phyloP scores from a whole-genome alignment of 2,888 invertebrate species.

The Alloplasta piceator region DNA sequence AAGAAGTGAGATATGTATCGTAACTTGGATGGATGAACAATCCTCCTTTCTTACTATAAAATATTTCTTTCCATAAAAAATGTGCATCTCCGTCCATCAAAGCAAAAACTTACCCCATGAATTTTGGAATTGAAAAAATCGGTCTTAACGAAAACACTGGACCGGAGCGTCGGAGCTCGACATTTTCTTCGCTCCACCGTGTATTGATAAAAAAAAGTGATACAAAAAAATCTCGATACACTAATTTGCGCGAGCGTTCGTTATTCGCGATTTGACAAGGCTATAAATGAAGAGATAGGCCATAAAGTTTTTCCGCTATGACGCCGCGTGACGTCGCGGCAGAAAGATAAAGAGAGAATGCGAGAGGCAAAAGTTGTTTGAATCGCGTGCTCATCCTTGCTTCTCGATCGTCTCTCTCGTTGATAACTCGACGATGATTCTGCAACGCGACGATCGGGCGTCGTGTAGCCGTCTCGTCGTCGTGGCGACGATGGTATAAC shows the following conservation, averaged over 20 bases:
- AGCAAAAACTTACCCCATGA: too few relatives aligned
- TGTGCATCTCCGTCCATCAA: too few relatives aligned
- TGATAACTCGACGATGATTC: slow-evolving; percentile 54
- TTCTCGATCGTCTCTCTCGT: slow-evolving; percentile 38
- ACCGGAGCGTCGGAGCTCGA: too few relatives aligned
- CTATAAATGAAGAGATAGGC: slow-evolving; percentile 44
- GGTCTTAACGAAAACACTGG: too few relatives aligned
- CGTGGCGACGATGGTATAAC: slow-evolving; percentile 40
- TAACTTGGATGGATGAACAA: too few relatives aligned
- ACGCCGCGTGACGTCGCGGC: slow-evolving; percentile 15
- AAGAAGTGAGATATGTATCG: too few relatives aligned
- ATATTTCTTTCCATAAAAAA: too few relatives aligned
- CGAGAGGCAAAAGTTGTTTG: slow-evolving; percentile 29
- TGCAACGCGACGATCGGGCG: slow-evolving; percentile 56
- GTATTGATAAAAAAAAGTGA: too few relatives aligned
- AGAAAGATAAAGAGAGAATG: slow-evolving; percentile 4
- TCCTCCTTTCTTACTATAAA: too few relatives aligned
- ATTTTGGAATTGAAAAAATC: too few relatives aligned
- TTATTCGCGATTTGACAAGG: slow-evolving; percentile 47
- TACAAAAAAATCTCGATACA: background rate
- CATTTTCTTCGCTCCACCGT: too few relatives aligned
- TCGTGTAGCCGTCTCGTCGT: slow-evolving; percentile 49
- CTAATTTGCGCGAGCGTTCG: slow-evolving; percentile 31
- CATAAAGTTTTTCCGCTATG: slow-evolving; percentile 40
- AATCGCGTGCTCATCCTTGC: slow-evolving; percentile 41